Evolutionary conservation across 1,140 invertebrate species (phyloP).

Genomic region (Neotoxoptera formosana): DNA sequence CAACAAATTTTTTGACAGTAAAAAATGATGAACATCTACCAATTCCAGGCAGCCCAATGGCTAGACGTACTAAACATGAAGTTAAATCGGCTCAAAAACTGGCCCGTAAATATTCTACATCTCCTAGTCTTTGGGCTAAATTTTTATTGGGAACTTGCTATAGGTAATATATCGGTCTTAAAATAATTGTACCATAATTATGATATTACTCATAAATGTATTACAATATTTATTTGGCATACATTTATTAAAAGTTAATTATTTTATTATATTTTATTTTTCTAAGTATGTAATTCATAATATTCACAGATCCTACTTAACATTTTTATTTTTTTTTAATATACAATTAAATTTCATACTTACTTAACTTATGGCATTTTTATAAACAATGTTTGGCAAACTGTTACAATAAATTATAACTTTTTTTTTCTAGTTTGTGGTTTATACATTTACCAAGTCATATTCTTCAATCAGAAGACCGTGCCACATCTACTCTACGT

Average conservation of each 20-base stretch:
- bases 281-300: not conserved
- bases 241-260: not conserved
- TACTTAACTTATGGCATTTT: not conserved
- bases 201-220: not conserved
- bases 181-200: conserved; percentile 1
- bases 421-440: conserved; percentile 80
- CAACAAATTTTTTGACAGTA: conserved; percentile 61
- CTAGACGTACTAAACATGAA: conserved; percentile 92
- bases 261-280: not conserved
- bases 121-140: conserved; percentile 89
- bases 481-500: conserved; percentile 80
- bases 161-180: conserved; percentile 62
- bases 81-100: conserved; percentile 90
- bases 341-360: too few species aligned
- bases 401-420: not conserved
- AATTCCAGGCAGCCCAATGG: conserved; percentile 85
- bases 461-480: conserved; percentile 70
- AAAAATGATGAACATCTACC: conserved; percentile 58
- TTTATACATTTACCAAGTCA: conserved; percentile 92
- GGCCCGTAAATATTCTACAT: conserved; percentile 75
- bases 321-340: too few species aligned
- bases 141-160: conserved; percentile 87
- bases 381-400: not conserved
- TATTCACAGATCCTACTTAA: too few species aligned
- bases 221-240: not conserved